Evolutionary conservation across 1,140 invertebrate species (phyloP).

Genomic region (Streblospio benedicti): DNA sequence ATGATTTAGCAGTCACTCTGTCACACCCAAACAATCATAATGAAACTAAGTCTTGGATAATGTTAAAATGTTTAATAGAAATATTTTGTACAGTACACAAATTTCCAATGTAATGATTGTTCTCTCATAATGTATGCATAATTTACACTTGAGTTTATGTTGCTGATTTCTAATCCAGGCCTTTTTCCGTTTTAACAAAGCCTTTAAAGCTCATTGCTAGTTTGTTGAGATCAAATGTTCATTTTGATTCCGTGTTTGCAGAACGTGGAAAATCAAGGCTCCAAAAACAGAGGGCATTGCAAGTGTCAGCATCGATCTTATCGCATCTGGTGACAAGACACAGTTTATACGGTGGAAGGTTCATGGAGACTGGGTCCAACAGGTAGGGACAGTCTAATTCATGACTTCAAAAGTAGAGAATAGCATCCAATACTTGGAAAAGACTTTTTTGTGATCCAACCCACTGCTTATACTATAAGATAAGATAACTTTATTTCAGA

Average conservation of each 20-base stretch:
- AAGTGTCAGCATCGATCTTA: slow-evolving; percentile 35
- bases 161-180: no score
- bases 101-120: no score
- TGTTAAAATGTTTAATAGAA: no score
- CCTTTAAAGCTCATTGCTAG: not conserved
- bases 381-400: slow-evolving; percentile 26
- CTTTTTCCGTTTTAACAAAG: not conserved
- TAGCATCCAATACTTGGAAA: not conserved
- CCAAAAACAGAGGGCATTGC: slow-evolving; percentile 43
- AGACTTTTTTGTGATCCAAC: not conserved
- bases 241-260: slow-evolving; percentile 14
- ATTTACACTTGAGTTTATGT: no score
- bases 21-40: no score
- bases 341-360: slow-evolving; percentile 45
- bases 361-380: slow-evolving; percentile 46
- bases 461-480: not conserved
- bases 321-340: slow-evolving; percentile 29
- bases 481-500: not conserved
- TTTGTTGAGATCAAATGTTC: not conserved
- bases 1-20: no score
- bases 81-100: no score
- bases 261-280: slow-evolving; percentile 47
- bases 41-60: no score
- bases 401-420: not conserved
- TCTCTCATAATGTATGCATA: no score